These are phyloP conservation scores for Dicaeum eximium DNA, from an alignment of 2,113 vertebrate species.

Conservation along the genomic window DNA sequence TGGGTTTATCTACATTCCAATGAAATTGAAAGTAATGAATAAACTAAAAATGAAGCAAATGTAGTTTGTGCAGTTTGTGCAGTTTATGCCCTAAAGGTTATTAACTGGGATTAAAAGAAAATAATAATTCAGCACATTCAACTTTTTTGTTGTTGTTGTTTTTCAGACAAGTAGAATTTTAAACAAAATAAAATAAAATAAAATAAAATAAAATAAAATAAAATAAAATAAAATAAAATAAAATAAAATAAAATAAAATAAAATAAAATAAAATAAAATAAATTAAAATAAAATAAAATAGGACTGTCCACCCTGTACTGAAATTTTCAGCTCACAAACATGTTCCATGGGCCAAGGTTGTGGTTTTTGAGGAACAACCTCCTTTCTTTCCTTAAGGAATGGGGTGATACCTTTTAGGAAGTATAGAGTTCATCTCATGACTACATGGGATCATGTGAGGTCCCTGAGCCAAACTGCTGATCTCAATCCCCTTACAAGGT, in stretches of 20 bases:
- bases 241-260: background rate
- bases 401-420: background rate
- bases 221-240: background rate
- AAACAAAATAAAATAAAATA: background rate
- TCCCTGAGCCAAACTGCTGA: background rate
- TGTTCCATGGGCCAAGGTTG: background rate
- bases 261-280: background rate
- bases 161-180: background rate
- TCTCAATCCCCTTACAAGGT: background rate
- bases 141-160: background rate
- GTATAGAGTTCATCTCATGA: background rate
- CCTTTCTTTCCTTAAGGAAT: background rate
- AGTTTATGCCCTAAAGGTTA: background rate
- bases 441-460: background rate
- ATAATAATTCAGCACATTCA: background rate
- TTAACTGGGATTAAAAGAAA: background rate
- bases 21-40: background rate
- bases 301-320: background rate
- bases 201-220: background rate
- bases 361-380: background rate
- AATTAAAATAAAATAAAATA: background rate
- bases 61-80: background rate
- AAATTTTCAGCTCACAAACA: background rate
- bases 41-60: background rate
- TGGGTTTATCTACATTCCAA: background rate